Percentiles rank a stretch among this genome's conserved stretches.
phyloP scores from a whole-genome alignment of 2,113 vertebrate species.

The Dinomys branickii region DNA sequence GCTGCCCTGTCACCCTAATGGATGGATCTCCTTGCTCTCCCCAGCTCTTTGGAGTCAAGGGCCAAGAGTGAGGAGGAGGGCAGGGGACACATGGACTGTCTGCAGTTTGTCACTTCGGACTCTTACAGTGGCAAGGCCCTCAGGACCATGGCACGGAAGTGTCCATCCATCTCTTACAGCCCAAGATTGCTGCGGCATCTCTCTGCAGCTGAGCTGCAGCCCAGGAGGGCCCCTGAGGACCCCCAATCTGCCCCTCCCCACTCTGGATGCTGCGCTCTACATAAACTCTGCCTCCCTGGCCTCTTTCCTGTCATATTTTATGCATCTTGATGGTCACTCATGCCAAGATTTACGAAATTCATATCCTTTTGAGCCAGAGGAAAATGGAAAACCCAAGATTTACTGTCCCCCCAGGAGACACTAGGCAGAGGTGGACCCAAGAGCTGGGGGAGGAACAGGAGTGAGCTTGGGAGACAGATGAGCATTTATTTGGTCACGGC shows the following conservation, averaged over 20 bases:
- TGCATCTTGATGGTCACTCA: conserved; percentile 78
- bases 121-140: fast-evolving
- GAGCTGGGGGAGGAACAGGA: neutral
- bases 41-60: neutral
- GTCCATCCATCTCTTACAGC: neutral
- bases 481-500: neutral
- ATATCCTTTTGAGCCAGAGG: conserved; percentile 82
- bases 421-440: conserved; percentile 74
- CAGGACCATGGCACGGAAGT: neutral
- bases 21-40: conserved; percentile 9
- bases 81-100: neutral
- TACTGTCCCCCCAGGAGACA: conserved; percentile 79
- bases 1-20: conserved; percentile 48
- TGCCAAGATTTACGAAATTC: conserved; percentile 84
- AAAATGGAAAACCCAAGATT: conserved; percentile 84
- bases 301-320: conserved; percentile 86
- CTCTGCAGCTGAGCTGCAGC: neutral
- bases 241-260: neutral
- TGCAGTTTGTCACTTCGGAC: neutral
- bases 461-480: neutral
- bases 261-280: neutral
- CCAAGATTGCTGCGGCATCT: fast-evolving
- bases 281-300: conserved; percentile 43
- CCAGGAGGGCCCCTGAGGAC: neutral
- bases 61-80: neutral